Base-by-base conservation (phyloP, 2,113 vertebrate genomes). In the Rousettus leschenaultii region DNA sequence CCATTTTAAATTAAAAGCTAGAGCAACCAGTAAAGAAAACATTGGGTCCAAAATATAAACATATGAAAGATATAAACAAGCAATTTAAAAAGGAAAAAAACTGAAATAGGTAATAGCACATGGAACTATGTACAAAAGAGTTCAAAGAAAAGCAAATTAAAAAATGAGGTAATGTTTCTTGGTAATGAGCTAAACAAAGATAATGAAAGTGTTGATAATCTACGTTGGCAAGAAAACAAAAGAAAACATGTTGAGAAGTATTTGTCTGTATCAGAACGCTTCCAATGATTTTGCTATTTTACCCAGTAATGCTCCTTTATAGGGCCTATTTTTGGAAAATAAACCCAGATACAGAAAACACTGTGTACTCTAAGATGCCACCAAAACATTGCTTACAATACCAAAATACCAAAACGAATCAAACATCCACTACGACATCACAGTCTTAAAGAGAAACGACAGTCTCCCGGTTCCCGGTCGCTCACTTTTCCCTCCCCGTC, bases 51-150 rank as follows among this genome's bases (percentile, higher is more conserved):
- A 43, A 63, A 21, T 22, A 55, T 26, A 75, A 92, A 77, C 57
- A 30, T 21, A 28, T 18, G 55, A 82, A 91, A 38, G 26, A 13
- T 35, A 79, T 5, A 79, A 53, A 55, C 19, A 18, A 53, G 19
- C 13, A 18, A 43, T 12, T 68, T 38, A 24, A 53, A 55, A 43
- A n/a, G 40, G 43, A n/a, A 65, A n/a, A 65, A n/a, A 74, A 15
- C 6, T 63, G 15, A 40, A 66, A 38, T 59, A 30, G 12, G 22
- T 75, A 40, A n/a, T 1, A 55, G 70, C 59, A n/a, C 21, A 15
- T 16, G 11, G 18, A 18, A 55, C 19, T 8, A 55, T 0, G 0
- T 0, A 19, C 11, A 43, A 40, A 6, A 11, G 30, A 3, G 28
- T 1, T 55, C 70, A n/a, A 19, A 55, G 28, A 53, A 21, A n/a